A percentile compares a stretch with the other conserved stretches of the same genome.
Evolutionary conservation across 2,113 vertebrate genomes (phyloP).

Genomic region (Tetrao urogallus): DNA sequence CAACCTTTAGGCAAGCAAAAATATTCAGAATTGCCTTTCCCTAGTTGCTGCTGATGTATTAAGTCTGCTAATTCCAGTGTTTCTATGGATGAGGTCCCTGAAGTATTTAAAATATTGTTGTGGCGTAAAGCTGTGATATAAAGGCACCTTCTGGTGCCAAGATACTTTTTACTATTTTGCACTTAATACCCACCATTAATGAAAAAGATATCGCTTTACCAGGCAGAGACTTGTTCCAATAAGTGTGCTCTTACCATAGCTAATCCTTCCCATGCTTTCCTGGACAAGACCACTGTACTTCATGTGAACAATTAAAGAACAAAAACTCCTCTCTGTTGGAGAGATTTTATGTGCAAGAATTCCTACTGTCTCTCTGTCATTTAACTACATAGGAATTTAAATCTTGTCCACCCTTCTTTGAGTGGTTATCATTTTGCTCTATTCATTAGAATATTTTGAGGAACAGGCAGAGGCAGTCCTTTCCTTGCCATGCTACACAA

Average conservation of each 20-base stretch:
- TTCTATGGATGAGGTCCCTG: neutral
- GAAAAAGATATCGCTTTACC: neutral
- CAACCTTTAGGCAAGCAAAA: neutral
- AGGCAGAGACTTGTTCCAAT: neutral
- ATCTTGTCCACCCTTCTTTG: fast-evolving
- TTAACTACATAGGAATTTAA: neutral
- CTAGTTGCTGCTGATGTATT: neutral
- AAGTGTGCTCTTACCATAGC: neutral
- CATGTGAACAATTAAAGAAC: neutral
- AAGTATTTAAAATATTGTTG: neutral
- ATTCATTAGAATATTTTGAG: neutral
- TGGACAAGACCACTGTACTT: neutral
- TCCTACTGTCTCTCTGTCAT: fast-evolving
- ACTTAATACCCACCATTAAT: fast-evolving
- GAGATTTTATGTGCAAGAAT: neutral
- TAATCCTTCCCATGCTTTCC: neutral
- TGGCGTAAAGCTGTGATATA: neutral
- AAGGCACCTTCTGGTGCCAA: neutral
- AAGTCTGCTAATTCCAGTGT: neutral
- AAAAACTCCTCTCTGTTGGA: neutral
- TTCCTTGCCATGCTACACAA: neutral
- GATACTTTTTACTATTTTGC: neutral
- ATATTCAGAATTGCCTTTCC: neutral
- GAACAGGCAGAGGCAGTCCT: neutral
- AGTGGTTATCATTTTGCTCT: neutral